phyloP scores from a whole-genome alignment of 2,888 invertebrate genomes.

The Spisula subtruncata region DNA sequence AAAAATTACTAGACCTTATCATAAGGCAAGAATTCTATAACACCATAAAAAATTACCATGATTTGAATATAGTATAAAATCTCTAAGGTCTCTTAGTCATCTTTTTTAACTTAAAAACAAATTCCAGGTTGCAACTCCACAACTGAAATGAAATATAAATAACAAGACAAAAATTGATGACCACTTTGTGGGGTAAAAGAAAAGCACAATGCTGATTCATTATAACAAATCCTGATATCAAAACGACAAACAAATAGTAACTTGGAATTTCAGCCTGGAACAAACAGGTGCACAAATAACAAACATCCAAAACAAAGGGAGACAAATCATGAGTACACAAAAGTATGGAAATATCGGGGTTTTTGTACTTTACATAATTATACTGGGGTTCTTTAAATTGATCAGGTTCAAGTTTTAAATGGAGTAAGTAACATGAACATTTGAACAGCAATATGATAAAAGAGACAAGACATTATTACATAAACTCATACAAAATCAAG shows the following conservation, averaged over 20 bases:
- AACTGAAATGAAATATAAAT: constrained; percentile 6
- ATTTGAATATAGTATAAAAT: no score
- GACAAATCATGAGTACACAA: constrained; percentile 3
- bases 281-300: background rate
- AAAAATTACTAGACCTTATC: no score
- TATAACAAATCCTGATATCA: background rate
- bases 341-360: background rate
- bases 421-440: no score
- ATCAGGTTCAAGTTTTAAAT: no score
- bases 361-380: background rate
- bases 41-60: no score
- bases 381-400: background rate
- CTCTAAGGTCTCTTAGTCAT: no score
- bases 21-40: no score
- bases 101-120: background rate
- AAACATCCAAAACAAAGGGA: background rate
- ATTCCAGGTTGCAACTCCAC: background rate
- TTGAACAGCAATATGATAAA: no score
- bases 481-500: no score
- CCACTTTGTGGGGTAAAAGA: background rate
- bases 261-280: background rate
- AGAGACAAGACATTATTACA: no score
- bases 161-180: background rate
- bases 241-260: constrained; percentile 5
- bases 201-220: background rate